These are phyloP conservation scores for Galbula dea DNA, from an alignment of 2,113 vertebrate genomes.

Conservation along the genomic window DNA sequence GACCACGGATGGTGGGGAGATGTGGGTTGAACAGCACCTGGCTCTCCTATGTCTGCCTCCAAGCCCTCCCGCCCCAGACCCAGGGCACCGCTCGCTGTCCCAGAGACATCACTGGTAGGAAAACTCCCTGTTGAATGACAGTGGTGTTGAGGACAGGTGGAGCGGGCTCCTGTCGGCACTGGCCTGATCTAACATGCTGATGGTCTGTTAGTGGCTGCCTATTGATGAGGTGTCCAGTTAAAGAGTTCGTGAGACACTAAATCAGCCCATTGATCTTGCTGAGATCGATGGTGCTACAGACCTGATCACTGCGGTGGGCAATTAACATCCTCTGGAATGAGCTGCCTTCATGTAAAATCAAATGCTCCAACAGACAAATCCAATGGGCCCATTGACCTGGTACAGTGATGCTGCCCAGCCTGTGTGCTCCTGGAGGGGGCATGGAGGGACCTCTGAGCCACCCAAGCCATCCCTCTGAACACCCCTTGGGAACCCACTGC, in stretches of 20 bases:
- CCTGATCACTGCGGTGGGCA: constrained; percentile 72
- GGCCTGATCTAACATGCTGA: constrained; percentile 25
- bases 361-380: constrained; percentile 72
- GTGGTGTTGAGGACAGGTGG: background rate
- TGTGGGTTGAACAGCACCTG: fast-evolving
- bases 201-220: constrained; percentile 77
- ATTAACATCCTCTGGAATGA: constrained; percentile 75
- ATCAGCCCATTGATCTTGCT: constrained; percentile 84
- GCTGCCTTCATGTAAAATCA: constrained; percentile 69
- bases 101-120: constrained; percentile 17
- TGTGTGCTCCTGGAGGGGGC: fast-evolving
- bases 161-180: background rate
- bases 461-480: background rate
- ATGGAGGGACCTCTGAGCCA: background rate
- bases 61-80: background rate
- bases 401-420: background rate
- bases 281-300: constrained; percentile 82
- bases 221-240: constrained; percentile 83
- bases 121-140: constrained; percentile 50
- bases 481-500: background rate
- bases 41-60: fast-evolving
- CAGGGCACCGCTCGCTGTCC: background rate
- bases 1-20: background rate
- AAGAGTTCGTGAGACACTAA: constrained; percentile 85
- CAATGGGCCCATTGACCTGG: constrained; percentile 58